These are phyloP conservation scores for Gastrophysa polygoni DNA, from an alignment of 2,888 invertebrate species.

Conservation along the genomic window DNA sequence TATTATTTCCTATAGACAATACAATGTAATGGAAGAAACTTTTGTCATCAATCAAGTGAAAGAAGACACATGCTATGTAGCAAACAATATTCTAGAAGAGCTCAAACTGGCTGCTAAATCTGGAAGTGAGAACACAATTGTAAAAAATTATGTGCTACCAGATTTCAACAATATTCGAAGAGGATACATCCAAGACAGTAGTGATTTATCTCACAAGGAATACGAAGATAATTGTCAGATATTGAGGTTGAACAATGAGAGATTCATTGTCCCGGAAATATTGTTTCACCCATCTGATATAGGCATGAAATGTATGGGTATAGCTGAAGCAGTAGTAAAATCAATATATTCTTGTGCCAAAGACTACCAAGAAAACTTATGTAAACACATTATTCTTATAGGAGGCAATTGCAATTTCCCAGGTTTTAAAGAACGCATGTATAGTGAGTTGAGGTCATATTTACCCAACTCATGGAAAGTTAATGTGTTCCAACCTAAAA, in stretches of 20 bases:
- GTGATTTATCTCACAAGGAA: slow-evolving; percentile 41
- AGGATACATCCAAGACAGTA: slow-evolving; percentile 62
- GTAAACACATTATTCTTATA: slow-evolving; percentile 82
- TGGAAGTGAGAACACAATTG: slow-evolving; percentile 71
- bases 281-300: slow-evolving; percentile 95
- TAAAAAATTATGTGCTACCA: slow-evolving; percentile 92
- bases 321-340: slow-evolving; percentile 85
- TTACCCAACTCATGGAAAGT: slow-evolving; percentile 81
- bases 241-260: slow-evolving; percentile 87
- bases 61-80: slow-evolving; percentile 95
- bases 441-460: slow-evolving; percentile 76
- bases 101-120: slow-evolving; percentile 71
- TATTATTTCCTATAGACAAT: slow-evolving; percentile 91
- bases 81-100: slow-evolving; percentile 80
- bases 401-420: slow-evolving; percentile 83
- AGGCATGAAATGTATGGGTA: slow-evolving; percentile 89
- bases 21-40: slow-evolving; percentile 99
- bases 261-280: slow-evolving; percentile 94
- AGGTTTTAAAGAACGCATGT: slow-evolving; percentile 81
- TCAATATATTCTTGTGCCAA: slow-evolving; percentile 76
- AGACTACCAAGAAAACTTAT: slow-evolving; percentile 76
- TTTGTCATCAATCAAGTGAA: slow-evolving; percentile 98
- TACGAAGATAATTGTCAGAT: slow-evolving; percentile 66
- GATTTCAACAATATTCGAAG: slow-evolving; percentile 91
- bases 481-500: slow-evolving; percentile 70